A percentile compares a stretch with the other conserved stretches of the same genome.
Evolutionary conservation across 2,113 vertebrate species (phyloP).

Genomic region (Antennarius striatus): DNA sequence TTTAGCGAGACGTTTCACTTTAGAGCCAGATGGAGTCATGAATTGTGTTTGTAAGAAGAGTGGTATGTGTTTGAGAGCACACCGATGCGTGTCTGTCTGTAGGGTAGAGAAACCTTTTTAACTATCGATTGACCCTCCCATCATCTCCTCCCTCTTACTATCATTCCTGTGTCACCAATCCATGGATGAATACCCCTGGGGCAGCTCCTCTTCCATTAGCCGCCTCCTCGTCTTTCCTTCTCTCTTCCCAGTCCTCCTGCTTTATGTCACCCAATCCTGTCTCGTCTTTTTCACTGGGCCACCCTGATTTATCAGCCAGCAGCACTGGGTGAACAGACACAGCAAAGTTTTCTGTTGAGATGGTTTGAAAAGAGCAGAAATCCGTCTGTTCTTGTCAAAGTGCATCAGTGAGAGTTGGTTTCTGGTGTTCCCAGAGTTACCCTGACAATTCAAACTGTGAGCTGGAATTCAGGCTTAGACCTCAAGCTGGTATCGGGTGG

Average conservation of each 20-base stretch:
- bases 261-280: conserved; percentile 62
- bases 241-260: conserved; percentile 30
- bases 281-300: conserved; percentile 22
- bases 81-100: conserved; percentile 48
- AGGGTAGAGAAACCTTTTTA: conserved; percentile 75
- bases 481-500: conserved; percentile 16
- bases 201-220: conserved; percentile 78
- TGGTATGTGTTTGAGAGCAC: conserved; percentile 45
- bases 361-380: conserved; percentile 9
- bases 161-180: conserved; percentile 78
- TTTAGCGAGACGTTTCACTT: conserved; percentile 19
- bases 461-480: conserved; percentile 8
- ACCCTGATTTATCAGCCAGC: conserved; percentile 46
- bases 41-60: conserved; percentile 4
- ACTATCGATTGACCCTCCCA: conserved; percentile 75
- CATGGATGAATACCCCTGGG: conserved; percentile 75
- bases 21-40: conserved; percentile 28
- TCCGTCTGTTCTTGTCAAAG: conserved; percentile 13
- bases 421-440: not conserved
- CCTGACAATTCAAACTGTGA: conserved; percentile 19
- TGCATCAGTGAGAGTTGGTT: not conserved
- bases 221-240: conserved; percentile 51
- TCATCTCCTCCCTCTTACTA: conserved; percentile 61
- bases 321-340: conserved; percentile 16
- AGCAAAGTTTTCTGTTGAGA: conserved; percentile 13